Conservation (phyloP, 2,113 vertebrate genomes). For the Pseudorasbora parva region DNA sequence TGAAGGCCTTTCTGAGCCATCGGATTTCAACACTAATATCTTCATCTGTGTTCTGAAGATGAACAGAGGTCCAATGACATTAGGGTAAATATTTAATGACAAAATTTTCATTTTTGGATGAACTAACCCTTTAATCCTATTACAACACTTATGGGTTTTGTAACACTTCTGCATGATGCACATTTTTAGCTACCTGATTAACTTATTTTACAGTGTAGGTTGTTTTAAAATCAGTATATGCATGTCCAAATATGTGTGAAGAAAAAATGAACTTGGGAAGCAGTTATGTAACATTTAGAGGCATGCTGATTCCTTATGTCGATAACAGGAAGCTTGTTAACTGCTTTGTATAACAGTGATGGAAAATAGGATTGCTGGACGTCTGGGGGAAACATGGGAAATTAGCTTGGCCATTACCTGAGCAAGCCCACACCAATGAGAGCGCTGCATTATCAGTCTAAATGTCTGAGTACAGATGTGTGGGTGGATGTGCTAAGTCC, state of each 20-base stretch:
- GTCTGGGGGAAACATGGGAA: slow-evolving; percentile 33
- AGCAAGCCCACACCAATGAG: slow-evolving; percentile 29
- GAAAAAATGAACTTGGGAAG: not conserved
- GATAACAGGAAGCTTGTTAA: slow-evolving; percentile 37
- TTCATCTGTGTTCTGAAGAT: too few relatives aligned
- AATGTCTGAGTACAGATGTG: slow-evolving; percentile 50
- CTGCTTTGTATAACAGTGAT: slow-evolving; percentile 17
- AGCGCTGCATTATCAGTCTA: slow-evolving; percentile 14
- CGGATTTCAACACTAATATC: too few relatives aligned
- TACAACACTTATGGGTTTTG: not conserved
- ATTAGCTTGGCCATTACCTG: slow-evolving; percentile 44
- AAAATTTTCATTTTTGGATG: too few relatives aligned
- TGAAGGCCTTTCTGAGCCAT: too few relatives aligned
- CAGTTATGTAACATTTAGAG: slow-evolving; percentile 5
- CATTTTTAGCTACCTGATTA: not conserved
- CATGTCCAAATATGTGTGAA: not conserved
- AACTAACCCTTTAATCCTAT: not conserved
- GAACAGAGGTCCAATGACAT: too few relatives aligned
- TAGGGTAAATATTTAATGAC: too few relatives aligned
- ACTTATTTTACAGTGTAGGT: not conserved
- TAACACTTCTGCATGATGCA: not conserved
- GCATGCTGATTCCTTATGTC: not conserved
- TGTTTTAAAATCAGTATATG: not conserved
- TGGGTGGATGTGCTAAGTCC: slow-evolving; percentile 71
- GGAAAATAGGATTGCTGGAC: slow-evolving; percentile 7